A percentile compares a stretch with the other conserved stretches of the same genome.
Evolutionary conservation across 2,888 invertebrate species (phyloP).

Genomic region (Sylvicola cinctus): DNA sequence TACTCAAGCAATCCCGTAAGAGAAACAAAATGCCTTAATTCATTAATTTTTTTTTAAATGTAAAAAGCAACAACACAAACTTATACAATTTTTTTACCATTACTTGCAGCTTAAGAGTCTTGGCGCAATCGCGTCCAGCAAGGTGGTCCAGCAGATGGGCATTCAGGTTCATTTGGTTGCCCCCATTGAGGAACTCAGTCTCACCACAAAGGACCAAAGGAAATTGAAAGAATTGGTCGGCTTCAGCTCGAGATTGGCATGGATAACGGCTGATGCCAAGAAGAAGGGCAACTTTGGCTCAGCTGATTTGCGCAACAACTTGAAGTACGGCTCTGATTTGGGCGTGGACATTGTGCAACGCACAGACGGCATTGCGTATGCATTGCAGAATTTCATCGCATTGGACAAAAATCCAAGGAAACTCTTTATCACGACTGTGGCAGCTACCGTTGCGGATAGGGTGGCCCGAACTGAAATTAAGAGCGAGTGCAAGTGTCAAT

Average conservation of each 20-base stretch:
- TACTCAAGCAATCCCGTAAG: slow-evolving; percentile 33
- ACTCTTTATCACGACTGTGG: slow-evolving; percentile 15
- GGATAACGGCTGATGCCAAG: slow-evolving; percentile 42
- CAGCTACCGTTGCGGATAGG: slow-evolving; percentile 20
- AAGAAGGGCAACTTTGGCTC: slow-evolving; percentile 34
- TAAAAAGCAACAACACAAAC: too few species aligned
- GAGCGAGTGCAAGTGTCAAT: slow-evolving; percentile 17
- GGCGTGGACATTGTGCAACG: slow-evolving; percentile 44
- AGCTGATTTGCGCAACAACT: slow-evolving; percentile 30
- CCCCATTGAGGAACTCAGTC: slow-evolving; percentile 30
- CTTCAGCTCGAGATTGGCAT: slow-evolving; percentile 35
- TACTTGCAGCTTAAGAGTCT: slow-evolving; percentile 15
- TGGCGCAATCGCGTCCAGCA: slow-evolving; percentile 13
- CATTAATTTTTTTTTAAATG: slow-evolving; percentile 1
- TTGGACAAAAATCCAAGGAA: slow-evolving; percentile 14
- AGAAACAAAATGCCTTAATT: background rate
- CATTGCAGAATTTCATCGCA: slow-evolving; percentile 17
- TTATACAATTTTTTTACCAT: too few species aligned
- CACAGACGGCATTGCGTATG: slow-evolving; percentile 22
- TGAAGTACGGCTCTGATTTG: slow-evolving; percentile 33
- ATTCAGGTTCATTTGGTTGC: slow-evolving; percentile 39
- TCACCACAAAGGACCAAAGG: slow-evolving; percentile 18
- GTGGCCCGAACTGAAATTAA: slow-evolving; percentile 21
- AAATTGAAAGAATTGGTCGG: slow-evolving; percentile 22
- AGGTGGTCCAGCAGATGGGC: slow-evolving; percentile 31